Conservation (phyloP, 2,113 vertebrate species). For the Athene noctua region DNA sequence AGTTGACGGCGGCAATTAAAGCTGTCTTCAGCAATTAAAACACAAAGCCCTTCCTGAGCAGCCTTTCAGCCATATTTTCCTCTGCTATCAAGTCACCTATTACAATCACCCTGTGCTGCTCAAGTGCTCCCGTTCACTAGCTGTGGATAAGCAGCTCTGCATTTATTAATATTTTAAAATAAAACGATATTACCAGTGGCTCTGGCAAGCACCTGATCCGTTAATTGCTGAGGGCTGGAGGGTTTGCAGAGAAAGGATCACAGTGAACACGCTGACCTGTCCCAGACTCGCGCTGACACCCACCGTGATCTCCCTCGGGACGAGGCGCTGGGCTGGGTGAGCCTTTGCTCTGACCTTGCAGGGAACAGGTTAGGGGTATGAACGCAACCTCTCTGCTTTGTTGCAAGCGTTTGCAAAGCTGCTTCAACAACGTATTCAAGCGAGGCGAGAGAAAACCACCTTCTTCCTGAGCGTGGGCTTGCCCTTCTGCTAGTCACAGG, state of each 20-base stretch:
- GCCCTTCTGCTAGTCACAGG: background rate
- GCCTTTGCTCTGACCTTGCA: background rate
- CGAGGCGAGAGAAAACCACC: background rate
- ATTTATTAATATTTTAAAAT: background rate
- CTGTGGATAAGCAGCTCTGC: background rate
- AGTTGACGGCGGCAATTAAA: background rate
- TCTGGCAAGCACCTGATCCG: background rate
- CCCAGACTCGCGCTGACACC: fast-evolving
- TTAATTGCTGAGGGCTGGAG: background rate
- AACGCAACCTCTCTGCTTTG: background rate
- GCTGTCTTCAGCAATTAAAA: background rate
- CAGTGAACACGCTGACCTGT: fast-evolving
- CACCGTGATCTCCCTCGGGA: background rate
- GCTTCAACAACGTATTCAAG: background rate
- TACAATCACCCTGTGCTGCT: background rate
- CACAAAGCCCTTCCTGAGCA: background rate
- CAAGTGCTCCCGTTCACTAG: background rate
- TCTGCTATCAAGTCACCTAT: background rate
- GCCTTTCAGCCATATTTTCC: background rate
- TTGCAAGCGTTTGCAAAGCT: background rate
- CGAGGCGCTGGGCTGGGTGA: background rate
- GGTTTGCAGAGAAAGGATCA: fast-evolving
- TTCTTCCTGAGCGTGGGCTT: background rate
- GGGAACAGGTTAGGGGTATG: fast-evolving
- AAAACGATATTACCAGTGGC: fast-evolving